These are phyloP conservation scores for Synanthedon andrenaeformis DNA, from an alignment of 2,888 invertebrate genomes.

Conservation along the genomic window DNA sequence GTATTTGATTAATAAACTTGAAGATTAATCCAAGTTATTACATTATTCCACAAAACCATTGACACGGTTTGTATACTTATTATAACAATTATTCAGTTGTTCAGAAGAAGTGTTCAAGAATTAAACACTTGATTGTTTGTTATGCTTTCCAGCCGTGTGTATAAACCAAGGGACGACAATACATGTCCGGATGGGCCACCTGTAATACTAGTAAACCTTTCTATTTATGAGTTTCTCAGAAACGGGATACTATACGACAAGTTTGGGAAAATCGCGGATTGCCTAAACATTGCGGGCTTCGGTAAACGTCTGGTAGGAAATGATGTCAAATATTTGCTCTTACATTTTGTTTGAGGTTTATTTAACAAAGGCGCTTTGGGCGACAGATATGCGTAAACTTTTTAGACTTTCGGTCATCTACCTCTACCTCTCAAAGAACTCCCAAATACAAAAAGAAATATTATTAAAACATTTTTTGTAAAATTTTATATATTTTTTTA, in stretches of 20 bases:
- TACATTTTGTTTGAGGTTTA: background rate
- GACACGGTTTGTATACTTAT: too few relatives aligned
- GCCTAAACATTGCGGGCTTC: conserved; percentile 1
- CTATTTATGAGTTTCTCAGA: background rate
- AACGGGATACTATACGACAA: conserved; percentile 3
- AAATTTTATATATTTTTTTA: too few relatives aligned
- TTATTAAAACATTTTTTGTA: too few relatives aligned
- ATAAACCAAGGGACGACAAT: conserved; percentile 2
- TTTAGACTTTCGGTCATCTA: background rate
- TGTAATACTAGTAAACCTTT: conserved; percentile 2
- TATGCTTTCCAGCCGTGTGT: background rate
- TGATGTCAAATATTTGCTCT: background rate
- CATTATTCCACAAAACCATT: too few relatives aligned
- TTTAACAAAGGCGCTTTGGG: background rate
- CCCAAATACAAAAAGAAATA: too few relatives aligned
- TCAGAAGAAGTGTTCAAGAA: too few relatives aligned
- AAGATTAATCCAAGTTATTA: background rate
- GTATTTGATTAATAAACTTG: too few relatives aligned
- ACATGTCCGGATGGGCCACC: conserved; percentile 8
- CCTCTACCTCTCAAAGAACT: too few relatives aligned
- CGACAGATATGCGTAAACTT: conserved; percentile 1
- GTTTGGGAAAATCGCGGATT: conserved; percentile 4
- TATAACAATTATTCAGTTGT: too few relatives aligned
- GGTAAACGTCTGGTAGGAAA: background rate
- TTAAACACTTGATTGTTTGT: too few relatives aligned